Percentiles rank a stretch among this genome's conserved stretches.
phyloP scores from a whole-genome alignment of 2,797 vertebrate species.

The Cirrhinus mrigala region DNA sequence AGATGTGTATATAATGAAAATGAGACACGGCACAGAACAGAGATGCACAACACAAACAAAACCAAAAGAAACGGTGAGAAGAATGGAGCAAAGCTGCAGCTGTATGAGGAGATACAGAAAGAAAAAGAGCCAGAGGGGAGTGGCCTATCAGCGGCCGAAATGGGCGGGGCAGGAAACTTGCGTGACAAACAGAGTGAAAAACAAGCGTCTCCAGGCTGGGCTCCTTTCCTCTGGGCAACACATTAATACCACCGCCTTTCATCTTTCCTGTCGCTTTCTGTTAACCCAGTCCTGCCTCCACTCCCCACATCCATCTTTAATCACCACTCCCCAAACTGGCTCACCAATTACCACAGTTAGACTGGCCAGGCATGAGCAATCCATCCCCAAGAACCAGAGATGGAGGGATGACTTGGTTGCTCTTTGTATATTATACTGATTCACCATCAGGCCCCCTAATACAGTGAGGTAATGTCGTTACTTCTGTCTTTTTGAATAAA shows the following conservation, averaged over 20 bases:
- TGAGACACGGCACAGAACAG: neutral
- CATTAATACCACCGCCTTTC: conserved; percentile 70
- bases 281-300: conserved; percentile 64
- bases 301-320: conserved; percentile 68
- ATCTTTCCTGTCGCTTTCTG: conserved; percentile 73
- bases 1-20: neutral
- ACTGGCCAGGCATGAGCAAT: conserved; percentile 43
- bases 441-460: conserved; percentile 38
- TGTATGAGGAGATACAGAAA: neutral
- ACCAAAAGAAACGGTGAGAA: neutral
- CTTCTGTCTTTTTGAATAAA: conserved; percentile 55
- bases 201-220: conserved; percentile 54
- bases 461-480: conserved; percentile 37
- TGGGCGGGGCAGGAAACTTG: conserved; percentile 61
- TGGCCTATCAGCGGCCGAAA: conserved; percentile 38
- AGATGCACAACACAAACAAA: neutral
- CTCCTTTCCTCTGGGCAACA: conserved; percentile 66
- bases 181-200: conserved; percentile 68
- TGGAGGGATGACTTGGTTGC: conserved; percentile 39
- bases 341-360: conserved; percentile 57
- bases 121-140: conserved; percentile 12
- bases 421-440: conserved; percentile 43
- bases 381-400: conserved; percentile 46
- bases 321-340: conserved; percentile 63
- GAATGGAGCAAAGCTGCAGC: neutral